Evolutionary conservation across 2,113 vertebrate genomes (phyloP).

Genomic region (Mustela lutreola): DNA sequence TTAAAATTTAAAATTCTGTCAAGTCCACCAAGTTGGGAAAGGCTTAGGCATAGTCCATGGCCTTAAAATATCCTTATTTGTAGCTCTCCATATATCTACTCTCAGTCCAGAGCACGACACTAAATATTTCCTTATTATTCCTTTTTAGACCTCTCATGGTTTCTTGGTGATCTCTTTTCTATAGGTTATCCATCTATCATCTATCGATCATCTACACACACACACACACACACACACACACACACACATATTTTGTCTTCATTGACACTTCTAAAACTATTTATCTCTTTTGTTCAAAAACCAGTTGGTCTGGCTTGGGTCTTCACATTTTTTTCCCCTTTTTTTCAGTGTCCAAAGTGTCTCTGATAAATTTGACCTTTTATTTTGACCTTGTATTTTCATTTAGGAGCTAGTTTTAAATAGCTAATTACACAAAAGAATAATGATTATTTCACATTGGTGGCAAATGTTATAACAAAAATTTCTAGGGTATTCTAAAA

Average conservation of each 20-base stretch:
- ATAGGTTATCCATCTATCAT: background rate
- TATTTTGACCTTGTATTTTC: no score
- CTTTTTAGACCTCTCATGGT: background rate
- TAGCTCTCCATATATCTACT: background rate
- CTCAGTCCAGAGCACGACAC: background rate
- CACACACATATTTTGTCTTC: background rate
- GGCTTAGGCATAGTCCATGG: background rate
- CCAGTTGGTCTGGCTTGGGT: background rate
- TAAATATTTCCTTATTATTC: background rate
- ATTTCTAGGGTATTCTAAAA: constrained; percentile 35
- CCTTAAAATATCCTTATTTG: background rate
- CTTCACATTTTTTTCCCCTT: background rate
- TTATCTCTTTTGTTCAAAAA: background rate
- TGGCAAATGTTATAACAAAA: background rate
- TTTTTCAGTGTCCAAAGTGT: background rate
- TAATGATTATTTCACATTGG: constrained; percentile 40
- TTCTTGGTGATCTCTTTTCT: background rate
- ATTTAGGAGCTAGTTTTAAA: constrained; percentile 27
- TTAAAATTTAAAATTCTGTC: background rate
- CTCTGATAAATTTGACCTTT: background rate
- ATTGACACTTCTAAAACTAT: background rate
- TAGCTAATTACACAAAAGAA: background rate
- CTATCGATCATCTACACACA: background rate
- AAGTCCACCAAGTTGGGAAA: background rate
- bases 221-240: background rate